A percentile compares a stretch with the other conserved stretches of the same genome.
Conservation (phyloP, 2,113 vertebrate genomes). For the Vombatus ursinus region DNA sequence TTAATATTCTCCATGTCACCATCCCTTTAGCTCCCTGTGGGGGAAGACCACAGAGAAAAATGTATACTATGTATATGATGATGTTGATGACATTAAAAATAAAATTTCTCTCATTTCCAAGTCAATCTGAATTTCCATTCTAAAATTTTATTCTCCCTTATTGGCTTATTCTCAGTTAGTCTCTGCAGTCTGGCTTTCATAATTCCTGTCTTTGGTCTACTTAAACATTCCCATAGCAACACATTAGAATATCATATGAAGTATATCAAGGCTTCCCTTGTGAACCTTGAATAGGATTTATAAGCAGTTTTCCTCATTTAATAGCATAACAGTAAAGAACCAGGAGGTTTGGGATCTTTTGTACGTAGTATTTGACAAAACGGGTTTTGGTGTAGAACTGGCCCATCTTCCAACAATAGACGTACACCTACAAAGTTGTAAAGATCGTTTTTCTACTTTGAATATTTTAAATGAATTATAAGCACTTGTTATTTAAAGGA, state of each 20-base stretch:
- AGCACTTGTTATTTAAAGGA: conserved; percentile 32
- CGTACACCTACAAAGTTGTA: background rate
- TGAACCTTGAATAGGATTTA: conserved; percentile 40
- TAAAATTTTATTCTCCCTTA: conserved; percentile 27
- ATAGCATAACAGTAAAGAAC: conserved; percentile 33
- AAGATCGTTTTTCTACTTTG: conserved; percentile 23
- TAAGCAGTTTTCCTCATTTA: conserved; percentile 33
- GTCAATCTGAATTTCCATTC: background rate
- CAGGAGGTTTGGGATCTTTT: conserved; percentile 2
- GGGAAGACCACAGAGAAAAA: background rate
- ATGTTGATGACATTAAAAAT: background rate
- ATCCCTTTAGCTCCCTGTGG: background rate
- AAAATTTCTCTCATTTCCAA: conserved; percentile 28
- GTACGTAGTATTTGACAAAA: background rate
- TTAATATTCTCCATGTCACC: background rate
- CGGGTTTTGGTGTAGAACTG: conserved; percentile 17
- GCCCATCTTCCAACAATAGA: conserved; percentile 45
- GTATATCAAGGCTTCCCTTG: conserved; percentile 4
- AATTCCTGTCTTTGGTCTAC: conserved; percentile 45
- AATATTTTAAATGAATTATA: conserved; percentile 34
- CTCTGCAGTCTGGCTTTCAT: conserved; percentile 43
- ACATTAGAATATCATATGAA: conserved; percentile 34
- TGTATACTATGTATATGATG: background rate
- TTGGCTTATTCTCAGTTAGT: conserved; percentile 30
- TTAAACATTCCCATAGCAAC: conserved; percentile 45